Conservation (phyloP, 1,140 invertebrate species). For the Batillaria attramentaria region DNA sequence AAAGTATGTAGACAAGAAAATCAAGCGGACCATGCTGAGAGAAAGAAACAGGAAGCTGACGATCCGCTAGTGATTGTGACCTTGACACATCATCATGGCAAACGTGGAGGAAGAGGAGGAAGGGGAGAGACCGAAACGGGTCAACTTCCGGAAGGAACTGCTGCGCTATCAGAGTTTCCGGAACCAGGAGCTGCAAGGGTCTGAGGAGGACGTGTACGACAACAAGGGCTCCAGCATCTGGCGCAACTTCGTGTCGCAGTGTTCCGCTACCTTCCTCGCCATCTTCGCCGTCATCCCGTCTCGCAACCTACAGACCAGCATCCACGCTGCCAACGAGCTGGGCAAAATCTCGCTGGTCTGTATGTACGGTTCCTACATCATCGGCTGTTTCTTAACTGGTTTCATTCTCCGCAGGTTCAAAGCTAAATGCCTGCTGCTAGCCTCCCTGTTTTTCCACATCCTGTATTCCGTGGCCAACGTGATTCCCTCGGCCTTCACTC, state of each 20-base stretch:
- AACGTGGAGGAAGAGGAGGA: constrained; percentile 26
- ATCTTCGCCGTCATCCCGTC: constrained; percentile 49
- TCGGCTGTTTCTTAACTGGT: constrained; percentile 43
- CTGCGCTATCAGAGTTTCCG: constrained; percentile 42
- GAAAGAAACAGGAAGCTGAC: neutral
- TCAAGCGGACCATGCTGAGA: neutral
- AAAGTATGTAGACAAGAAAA: neutral
- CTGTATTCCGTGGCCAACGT: constrained; percentile 51
- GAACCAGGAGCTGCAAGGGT: constrained; percentile 35
- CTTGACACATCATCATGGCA: neutral
- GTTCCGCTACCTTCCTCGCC: constrained; percentile 46
- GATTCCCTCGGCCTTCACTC: constrained; percentile 49
- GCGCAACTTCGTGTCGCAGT: constrained; percentile 52
- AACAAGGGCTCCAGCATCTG: constrained; percentile 44
- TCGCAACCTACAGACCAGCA: constrained; percentile 48
- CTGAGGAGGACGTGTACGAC: constrained; percentile 37
- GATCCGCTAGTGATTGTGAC: neutral
- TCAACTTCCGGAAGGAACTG: constrained; percentile 39
- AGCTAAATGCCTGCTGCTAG: constrained; percentile 45
- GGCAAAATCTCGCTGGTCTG: constrained; percentile 49
- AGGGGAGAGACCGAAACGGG: constrained; percentile 34
- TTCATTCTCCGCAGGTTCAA: constrained; percentile 38
- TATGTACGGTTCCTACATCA: constrained; percentile 48
- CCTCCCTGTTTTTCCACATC: constrained; percentile 49
- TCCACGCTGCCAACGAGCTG: constrained; percentile 39